Conservation (phyloP, 2,797 vertebrate species). For the Tadarida brasiliensis region DNA sequence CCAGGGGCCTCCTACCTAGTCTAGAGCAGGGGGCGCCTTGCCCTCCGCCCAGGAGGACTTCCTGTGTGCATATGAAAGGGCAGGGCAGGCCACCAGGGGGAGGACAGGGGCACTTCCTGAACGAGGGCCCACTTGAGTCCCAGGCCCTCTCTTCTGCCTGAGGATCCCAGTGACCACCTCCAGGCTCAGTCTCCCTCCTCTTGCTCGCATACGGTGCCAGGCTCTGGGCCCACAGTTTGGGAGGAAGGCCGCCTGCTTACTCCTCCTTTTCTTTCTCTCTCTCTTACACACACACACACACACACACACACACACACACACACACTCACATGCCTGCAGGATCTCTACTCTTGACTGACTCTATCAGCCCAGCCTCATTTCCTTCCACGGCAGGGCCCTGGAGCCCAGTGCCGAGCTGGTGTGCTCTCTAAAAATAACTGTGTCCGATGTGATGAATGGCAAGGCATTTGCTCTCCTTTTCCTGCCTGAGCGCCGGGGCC, state of each 20-base stretch:
- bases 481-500: constrained; percentile 67
- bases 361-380: constrained; percentile 40
- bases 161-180: not conserved
- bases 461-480: constrained; percentile 77
- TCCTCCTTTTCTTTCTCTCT: no score
- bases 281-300: not conserved
- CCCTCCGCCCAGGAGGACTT: not conserved
- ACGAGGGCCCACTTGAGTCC: not conserved
- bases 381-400: constrained; percentile 62
- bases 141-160: not conserved
- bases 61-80: not conserved
- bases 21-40: not conserved
- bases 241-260: not conserved
- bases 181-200: not conserved
- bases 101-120: not conserved
- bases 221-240: not conserved
- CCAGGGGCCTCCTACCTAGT: not conserved
- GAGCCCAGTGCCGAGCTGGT: constrained; percentile 62
- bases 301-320: not conserved
- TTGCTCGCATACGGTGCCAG: not conserved
- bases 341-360: constrained; percentile 31
- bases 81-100: not conserved
- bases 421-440: constrained; percentile 81
- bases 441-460: constrained; percentile 78
- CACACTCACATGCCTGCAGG: not conserved